Evolutionary conservation across 2,888 invertebrate species (phyloP), one percentile per base, ranked within the genome.

Genomic region (Pyrochroa serraticornis): DNA sequence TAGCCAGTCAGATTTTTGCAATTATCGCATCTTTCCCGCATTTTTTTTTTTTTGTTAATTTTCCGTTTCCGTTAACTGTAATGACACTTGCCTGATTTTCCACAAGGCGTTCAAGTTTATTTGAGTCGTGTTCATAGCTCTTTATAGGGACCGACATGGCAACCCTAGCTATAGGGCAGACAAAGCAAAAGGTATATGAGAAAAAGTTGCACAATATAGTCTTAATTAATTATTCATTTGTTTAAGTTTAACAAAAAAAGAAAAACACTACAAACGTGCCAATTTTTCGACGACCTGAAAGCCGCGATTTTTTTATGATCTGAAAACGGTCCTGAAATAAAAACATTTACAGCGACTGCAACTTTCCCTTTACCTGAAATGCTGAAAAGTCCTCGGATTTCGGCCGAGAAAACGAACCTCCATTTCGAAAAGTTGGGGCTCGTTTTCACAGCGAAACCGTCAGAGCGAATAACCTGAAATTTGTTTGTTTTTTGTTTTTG

Each of bases 91-190:
- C 79, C 79, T 79, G 78, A 70, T 73, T 70, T 71, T 69, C 77
- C 77, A 77, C 75, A 77, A 75, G 77, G 72, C 73, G 66, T 57
- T 76, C 76, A 70, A 69, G 72, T 65, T 75, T 72, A 71, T 74
- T 73, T 54, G 54, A 54, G 48, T 55, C 54, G 71, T 72, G 72
- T 71, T 69, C 68, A 66, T 66, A 68, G 67, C 72, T 70, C 52
- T 48, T 71, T 70, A 70, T 70, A 72, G 67, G 69, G 70, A 70
- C 73, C 75, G 75, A 74, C 75, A 69, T 74, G 75, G 74, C 73
- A 71, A 78, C 78, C 78, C 78, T 78, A 78, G 79, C 79, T 79
- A 79, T 71, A 78, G 78, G 78, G 78, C 78, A 78, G 74, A 79
- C 68, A 78, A 74, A 78, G 75, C 73, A 78, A 70, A 72, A 69